A percentile compares a stretch with the other conserved stretches of the same genome.
Conservation (phyloP, 1,140 invertebrate genomes). For the Dolichoris vasculosae region DNA sequence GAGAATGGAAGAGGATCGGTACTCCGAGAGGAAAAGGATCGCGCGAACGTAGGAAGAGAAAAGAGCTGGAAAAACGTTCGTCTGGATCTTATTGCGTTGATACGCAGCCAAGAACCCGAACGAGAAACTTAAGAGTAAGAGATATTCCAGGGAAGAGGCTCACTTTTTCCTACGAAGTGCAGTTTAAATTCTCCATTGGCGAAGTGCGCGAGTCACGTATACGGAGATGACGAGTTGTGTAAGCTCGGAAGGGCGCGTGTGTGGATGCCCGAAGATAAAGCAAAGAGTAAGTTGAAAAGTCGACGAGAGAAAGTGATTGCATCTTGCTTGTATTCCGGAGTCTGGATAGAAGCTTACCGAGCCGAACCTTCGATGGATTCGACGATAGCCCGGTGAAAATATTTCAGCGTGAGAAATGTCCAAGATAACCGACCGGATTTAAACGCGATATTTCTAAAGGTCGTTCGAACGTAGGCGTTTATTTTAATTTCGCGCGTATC, state of each 20-base stretch:
- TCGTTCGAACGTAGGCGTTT: too few species aligned
- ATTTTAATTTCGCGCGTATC: too few species aligned
- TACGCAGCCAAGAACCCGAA: not conserved
- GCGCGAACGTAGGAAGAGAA: not conserved
- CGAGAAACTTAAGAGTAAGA: conserved; percentile 1
- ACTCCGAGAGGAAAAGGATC: not conserved
- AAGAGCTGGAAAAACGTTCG: not conserved
- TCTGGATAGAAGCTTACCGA: too few species aligned
- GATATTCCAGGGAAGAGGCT: conserved; percentile 1
- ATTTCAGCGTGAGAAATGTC: too few species aligned
- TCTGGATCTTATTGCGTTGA: conserved; percentile 28
- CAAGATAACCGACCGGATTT: too few species aligned
- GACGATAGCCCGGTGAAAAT: too few species aligned
- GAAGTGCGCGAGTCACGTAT: too few species aligned
- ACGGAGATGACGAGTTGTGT: too few species aligned
- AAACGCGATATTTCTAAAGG: too few species aligned
- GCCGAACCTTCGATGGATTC: too few species aligned
- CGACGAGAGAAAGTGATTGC: not conserved
- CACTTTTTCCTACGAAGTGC: conserved; percentile 30
- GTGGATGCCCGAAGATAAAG: conserved; percentile 1
- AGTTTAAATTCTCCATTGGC: conserved; percentile 32
- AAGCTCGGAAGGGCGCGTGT: not conserved
- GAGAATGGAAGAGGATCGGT: not conserved
- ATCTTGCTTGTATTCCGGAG: not conserved
- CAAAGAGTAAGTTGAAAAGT: conserved; percentile 27